These are phyloP conservation scores for Drosophila picticornis DNA, from an alignment of 2,888 invertebrate genomes.

Conservation along the genomic window DNA sequence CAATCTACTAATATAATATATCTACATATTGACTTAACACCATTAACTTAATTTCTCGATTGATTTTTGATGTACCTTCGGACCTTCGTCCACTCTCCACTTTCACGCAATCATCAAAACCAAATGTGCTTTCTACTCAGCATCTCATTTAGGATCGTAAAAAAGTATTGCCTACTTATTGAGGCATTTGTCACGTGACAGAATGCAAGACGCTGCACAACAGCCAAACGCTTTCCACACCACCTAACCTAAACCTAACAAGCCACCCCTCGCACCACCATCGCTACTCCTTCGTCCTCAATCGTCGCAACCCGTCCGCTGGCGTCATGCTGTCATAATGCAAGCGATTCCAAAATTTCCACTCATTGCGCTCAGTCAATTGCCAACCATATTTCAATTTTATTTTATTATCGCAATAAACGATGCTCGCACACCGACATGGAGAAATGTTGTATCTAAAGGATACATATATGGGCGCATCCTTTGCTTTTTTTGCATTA, in stretches of 20 bases:
- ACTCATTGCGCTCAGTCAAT: conserved; percentile 76
- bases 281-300: neutral
- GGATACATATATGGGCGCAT: conserved; percentile 53
- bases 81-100: neutral
- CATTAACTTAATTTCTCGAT: neutral
- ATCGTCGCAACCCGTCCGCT: conserved; percentile 9
- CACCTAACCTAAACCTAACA: conserved; percentile 1
- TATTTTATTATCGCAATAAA: conserved; percentile 74
- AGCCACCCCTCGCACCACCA: neutral
- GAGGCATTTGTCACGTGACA: conserved; percentile 43
- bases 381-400: conserved; percentile 80
- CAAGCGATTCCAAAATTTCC: conserved; percentile 70
- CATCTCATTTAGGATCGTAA: conserved; percentile 30
- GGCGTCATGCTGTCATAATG: conserved; percentile 56
- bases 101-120: conserved; percentile 4
- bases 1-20: neutral
- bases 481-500: conserved; percentile 58
- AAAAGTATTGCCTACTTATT: conserved; percentile 58
- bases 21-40: neutral
- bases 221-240: neutral
- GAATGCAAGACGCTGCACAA: conserved; percentile 39
- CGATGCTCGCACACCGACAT: conserved; percentile 24
- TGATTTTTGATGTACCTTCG: neutral
- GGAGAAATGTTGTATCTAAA: conserved; percentile 29
- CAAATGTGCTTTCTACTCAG: neutral